These are phyloP conservation scores for Laticauda laticaudata DNA, from an alignment of 2,113 vertebrate species.

Conservation along the genomic window DNA sequence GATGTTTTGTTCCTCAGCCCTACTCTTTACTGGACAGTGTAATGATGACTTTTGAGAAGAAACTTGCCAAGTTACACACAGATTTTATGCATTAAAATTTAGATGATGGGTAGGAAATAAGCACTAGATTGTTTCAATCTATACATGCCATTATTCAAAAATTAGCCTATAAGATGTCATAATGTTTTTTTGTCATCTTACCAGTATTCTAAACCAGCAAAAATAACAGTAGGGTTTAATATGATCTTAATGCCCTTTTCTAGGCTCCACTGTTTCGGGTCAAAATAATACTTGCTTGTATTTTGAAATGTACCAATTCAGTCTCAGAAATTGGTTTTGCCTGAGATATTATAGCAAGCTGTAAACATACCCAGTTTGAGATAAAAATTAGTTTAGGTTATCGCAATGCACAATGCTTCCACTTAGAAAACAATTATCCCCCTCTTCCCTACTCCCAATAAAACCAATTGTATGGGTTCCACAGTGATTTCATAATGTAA, in stretches of 20 bases:
- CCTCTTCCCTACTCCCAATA: background rate
- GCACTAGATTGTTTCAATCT: background rate
- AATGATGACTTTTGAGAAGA: background rate
- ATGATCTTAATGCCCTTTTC: background rate
- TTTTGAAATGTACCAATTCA: background rate
- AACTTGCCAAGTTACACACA: background rate
- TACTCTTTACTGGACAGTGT: background rate
- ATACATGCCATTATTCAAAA: background rate
- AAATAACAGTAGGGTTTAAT: background rate
- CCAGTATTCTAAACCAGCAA: background rate
- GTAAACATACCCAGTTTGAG: background rate
- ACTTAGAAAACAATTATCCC: background rate
- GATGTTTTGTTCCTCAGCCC: background rate
- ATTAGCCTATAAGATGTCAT: background rate
- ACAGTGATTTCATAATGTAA: conserved; percentile 2
- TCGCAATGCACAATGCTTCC: background rate
- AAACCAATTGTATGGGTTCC: background rate
- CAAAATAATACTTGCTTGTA: background rate
- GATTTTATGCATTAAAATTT: background rate
- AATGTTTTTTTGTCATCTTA: background rate
- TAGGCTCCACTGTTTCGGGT: background rate
- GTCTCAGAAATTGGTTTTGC: background rate
- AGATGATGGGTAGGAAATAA: background rate
- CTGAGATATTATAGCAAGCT: background rate
- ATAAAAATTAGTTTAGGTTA: background rate